A percentile compares a stretch with the other conserved stretches of the same genome.
These are phyloP conservation scores for Aplocera efformata DNA, from an alignment of 2,888 invertebrate species.

Conservation along the genomic window DNA sequence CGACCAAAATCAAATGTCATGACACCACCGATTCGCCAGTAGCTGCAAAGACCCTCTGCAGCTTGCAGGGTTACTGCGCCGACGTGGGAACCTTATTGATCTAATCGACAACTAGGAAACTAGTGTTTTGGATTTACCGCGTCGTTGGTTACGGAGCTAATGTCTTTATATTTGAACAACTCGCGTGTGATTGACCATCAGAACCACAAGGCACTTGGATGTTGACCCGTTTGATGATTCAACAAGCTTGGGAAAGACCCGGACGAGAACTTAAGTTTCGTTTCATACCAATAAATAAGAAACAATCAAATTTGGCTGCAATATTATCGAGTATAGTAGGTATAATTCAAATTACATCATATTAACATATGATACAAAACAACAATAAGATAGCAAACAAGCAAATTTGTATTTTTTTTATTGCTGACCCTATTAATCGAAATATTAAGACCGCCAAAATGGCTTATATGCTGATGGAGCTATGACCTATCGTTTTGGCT, in stretches of 20 bases:
- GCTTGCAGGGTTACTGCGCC: conserved; percentile 60
- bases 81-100: conserved; percentile 70
- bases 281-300: neutral
- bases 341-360: no score
- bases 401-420: no score
- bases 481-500: no score
- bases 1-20: conserved; percentile 47
- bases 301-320: no score
- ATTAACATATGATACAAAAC: no score
- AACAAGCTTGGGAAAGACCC: conserved; percentile 8
- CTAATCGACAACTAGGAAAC: conserved; percentile 43
- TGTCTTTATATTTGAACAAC: conserved; percentile 25
- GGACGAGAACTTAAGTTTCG: neutral
- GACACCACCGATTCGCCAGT: conserved; percentile 26
- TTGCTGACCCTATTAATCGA: no score
- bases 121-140: conserved; percentile 52
- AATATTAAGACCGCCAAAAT: no score
- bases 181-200: conserved; percentile 14
- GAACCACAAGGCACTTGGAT: conserved; percentile 3
- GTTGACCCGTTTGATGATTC: conserved; percentile 3
- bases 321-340: no score
- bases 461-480: no score
- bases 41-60: conserved; percentile 38
- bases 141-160: conserved; percentile 38
- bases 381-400: no score